Conservation (phyloP, 2,888 invertebrate genomes). For the Sicus ferrugineus region DNA sequence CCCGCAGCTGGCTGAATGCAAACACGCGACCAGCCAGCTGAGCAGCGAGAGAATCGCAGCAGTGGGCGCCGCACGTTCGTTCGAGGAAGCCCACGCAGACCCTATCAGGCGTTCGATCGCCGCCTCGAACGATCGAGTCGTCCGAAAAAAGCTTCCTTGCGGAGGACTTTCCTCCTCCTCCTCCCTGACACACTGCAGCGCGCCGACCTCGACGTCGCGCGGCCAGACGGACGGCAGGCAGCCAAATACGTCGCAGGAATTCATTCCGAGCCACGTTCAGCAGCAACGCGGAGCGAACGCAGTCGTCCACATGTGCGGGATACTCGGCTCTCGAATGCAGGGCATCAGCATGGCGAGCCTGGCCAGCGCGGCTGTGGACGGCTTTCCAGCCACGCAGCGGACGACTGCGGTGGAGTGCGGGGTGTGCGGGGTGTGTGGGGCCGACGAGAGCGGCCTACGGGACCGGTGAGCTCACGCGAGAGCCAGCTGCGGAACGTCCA, state of each 20-base stretch:
- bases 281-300: background rate
- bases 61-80: background rate
- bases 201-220: background rate
- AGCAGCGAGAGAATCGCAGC: background rate
- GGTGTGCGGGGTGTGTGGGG: too few species aligned
- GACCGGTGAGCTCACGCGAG: slow-evolving; percentile 9
- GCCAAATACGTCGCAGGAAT: background rate
- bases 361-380: too few species aligned
- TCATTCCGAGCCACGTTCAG: background rate
- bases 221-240: background rate
- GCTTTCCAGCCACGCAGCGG: too few species aligned
- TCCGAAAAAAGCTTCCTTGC: slow-evolving; percentile 5
- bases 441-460: background rate
- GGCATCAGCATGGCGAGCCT: background rate
- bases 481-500: slow-evolving; percentile 17
- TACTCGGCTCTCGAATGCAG: slow-evolving; percentile 1
- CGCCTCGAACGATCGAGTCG: background rate
- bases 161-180: slow-evolving; percentile 4
- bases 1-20: background rate
- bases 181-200: background rate
- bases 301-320: slow-evolving; percentile 16
- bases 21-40: slow-evolving; percentile 3
- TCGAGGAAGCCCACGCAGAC: slow-evolving; percentile 23
- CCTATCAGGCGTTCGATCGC: slow-evolving; percentile 20
- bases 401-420: too few species aligned